Base-by-base conservation (phyloP, 2,888 invertebrate species). In the Alviniconcha strummeri region DNA sequence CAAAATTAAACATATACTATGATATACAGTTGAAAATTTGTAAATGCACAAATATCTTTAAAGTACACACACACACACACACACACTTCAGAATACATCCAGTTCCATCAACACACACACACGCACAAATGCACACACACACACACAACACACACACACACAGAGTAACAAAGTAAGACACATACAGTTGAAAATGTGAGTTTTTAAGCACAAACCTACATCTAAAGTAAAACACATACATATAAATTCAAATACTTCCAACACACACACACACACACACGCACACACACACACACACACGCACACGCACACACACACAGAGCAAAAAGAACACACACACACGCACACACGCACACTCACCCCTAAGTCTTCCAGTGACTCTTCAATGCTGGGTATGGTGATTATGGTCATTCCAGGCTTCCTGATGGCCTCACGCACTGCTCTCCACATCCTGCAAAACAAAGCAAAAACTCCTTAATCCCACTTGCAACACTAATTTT, bases 301-400 rank as follows among this genome's bases (percentile, higher is more conserved):
- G 5, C 17, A 8, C 69, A 69, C n/a, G n/a, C n/a, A 8, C 9
- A 69, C 69, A n/a, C n/a, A n/a, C n/a, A n/a, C n/a, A n/a, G n/a
- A n/a, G n/a, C n/a, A n/a, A n/a, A n/a, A n/a, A n/a, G n/a, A 8
- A 69, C 69, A 11, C 72, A 36, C 72, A 72, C 13, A 13, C 72
- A 72, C 36, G 7, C 69, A 17, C 71, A 4, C n/a, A 19, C 4
- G n/a, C 5, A 56, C 19, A 36, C 78, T 78, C 86, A 90, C 90
- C 87, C 89, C 75, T 64, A 91, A 76, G 72, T 82, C 82, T 56
- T 87, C 80, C 17, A 96, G 92, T 2, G 95, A 95, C 76, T 95
- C 95, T 85, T 94, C 94, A 87, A 96, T 94, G 88, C 95, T 94
- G 85, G 96, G 96, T 80, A 95, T 94, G 8, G 95, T 95, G 19